Conservation (phyloP, 2,113 vertebrate genomes). For the Passer domesticus region DNA sequence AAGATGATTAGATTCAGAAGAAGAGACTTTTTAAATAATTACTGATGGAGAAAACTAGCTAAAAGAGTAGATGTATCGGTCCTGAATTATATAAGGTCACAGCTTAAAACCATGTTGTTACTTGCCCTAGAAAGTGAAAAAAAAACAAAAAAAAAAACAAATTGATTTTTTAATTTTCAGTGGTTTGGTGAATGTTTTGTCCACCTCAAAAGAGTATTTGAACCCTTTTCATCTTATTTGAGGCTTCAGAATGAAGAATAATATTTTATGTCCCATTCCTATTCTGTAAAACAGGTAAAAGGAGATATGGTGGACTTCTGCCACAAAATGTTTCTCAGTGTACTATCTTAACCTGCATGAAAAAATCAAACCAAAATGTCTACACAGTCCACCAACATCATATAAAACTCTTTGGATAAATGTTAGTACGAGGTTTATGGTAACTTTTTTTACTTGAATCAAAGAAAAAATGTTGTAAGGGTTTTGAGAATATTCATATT, state of each 20-base stretch:
- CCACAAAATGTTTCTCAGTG: background rate
- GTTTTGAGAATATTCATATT: background rate
- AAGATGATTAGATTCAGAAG: background rate
- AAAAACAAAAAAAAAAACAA: background rate
- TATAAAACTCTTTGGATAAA: background rate
- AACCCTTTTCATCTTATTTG: background rate
- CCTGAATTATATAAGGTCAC: background rate
- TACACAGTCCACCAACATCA: background rate
- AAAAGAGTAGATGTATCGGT: background rate
- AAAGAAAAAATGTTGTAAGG: background rate
- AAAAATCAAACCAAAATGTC: background rate
- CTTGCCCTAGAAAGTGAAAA: background rate
- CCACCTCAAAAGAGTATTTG: background rate
- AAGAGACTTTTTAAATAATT: background rate
- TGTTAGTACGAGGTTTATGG: background rate
- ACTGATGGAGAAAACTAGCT: background rate
- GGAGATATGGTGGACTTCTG: background rate
- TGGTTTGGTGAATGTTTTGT: background rate
- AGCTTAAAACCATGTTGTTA: background rate
- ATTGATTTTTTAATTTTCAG: background rate
- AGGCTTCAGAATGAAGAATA: background rate
- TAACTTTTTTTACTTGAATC: background rate
- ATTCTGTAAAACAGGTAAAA: background rate
- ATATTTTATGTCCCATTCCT: background rate
- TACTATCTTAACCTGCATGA: background rate